Percentiles rank a stretch among this genome's conserved stretches.
These are phyloP conservation scores for western clawed frog (Xenopus tropicalis) DNA, from an alignment of 2,113 vertebrate genomes.

Conservation along the genomic window DNA sequence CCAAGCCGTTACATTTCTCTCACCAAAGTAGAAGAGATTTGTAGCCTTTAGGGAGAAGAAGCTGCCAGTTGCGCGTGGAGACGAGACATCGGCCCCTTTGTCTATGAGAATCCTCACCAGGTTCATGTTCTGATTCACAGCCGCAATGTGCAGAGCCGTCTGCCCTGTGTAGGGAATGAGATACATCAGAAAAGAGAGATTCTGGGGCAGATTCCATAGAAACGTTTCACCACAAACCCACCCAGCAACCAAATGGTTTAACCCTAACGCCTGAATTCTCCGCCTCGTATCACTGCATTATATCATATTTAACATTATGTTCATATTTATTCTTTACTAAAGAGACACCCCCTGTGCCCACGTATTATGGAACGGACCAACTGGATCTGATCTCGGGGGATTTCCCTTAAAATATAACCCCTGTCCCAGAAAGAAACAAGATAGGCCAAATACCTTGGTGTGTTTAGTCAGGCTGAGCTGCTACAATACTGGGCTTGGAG, in stretches of 20 bases:
- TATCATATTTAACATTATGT: too few species aligned
- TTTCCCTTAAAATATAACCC: too few species aligned
- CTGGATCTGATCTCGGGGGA: neutral
- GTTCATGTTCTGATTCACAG: constrained; percentile 82
- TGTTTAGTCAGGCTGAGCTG: too few species aligned
- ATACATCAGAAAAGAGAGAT: neutral
- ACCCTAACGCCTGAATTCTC: neutral
- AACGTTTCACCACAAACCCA: neutral
- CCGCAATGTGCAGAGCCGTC: constrained; percentile 89
- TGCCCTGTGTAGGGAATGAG: constrained; percentile 65
- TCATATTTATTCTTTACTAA: too few species aligned
- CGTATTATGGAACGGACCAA: too few species aligned
- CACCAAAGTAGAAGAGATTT: constrained; percentile 68
- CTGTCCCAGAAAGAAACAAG: too few species aligned
- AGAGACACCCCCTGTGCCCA: too few species aligned
- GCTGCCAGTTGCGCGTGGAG: constrained; percentile 76
- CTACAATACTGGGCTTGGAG: too few species aligned
- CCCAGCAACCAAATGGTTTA: neutral
- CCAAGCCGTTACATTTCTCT: too few species aligned
- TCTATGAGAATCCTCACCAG: constrained; percentile 79
- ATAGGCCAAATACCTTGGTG: too few species aligned
- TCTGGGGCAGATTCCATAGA: neutral
- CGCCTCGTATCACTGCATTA: neutral
- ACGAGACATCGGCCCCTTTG: constrained; percentile 72
- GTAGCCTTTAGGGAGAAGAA: constrained; percentile 78